Evolutionary conservation across 2,888 invertebrate genomes (phyloP).

Genomic region (Ichneumoninae sp.): DNA sequence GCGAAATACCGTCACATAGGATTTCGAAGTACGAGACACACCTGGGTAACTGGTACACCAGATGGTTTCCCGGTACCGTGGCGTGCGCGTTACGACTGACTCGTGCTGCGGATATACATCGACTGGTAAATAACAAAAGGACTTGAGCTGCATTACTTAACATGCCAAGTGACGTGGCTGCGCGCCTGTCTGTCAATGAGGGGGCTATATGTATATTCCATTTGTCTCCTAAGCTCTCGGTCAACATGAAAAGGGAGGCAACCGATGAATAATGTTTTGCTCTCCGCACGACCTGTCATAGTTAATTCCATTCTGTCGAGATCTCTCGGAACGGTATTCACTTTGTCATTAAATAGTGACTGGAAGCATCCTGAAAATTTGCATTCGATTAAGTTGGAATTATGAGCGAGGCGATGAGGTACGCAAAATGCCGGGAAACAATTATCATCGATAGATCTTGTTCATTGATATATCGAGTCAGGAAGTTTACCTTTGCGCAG

Average conservation of each 20-base stretch:
- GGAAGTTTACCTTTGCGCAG: background rate
- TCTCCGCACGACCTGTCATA: conserved; percentile 10
- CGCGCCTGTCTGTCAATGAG: background rate
- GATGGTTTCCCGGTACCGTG: conserved; percentile 56
- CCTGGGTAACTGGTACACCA: conserved; percentile 61
- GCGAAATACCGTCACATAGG: conserved; percentile 10
- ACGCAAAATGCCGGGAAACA: background rate
- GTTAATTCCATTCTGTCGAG: conserved; percentile 42
- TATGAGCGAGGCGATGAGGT: background rate
- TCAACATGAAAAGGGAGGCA: conserved; percentile 33
- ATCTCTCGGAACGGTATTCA: conserved; percentile 38
- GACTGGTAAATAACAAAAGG: background rate
- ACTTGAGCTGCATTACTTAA: background rate
- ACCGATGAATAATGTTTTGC: conserved; percentile 47
- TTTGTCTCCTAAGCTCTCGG: background rate
- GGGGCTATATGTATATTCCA: conserved; percentile 5
- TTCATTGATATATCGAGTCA: background rate
- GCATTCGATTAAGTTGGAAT: conserved; percentile 10
- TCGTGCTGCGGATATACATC: conserved; percentile 19
- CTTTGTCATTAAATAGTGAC: conserved; percentile 45
- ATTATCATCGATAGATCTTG: conserved; percentile 2
- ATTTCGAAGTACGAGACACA: conserved; percentile 55
- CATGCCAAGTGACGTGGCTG: background rate
- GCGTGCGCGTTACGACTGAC: conserved; percentile 34
- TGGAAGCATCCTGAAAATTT: conserved; percentile 31